Percentiles rank a stretch among this genome's conserved stretches.
These are phyloP conservation scores for Atta colombica DNA, from an alignment of 1,140 invertebrate genomes.

Conservation along the genomic window DNA sequence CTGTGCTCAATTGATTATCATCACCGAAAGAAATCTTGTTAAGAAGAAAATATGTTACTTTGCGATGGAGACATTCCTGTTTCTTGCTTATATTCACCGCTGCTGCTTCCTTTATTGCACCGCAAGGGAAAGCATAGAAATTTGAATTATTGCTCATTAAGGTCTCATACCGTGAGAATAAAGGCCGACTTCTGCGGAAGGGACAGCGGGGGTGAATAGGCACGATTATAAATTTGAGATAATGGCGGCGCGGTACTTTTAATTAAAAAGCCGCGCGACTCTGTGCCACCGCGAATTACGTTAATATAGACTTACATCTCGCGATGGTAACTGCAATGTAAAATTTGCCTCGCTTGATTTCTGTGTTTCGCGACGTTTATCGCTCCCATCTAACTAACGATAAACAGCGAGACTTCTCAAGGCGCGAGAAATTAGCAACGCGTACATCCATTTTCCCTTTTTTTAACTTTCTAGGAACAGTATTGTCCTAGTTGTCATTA, in stretches of 20 bases:
- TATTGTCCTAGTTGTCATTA: too few species aligned
- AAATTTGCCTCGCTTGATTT: slow-evolving; percentile 53
- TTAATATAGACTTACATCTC: slow-evolving; percentile 75
- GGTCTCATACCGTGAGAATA: slow-evolving; percentile 69
- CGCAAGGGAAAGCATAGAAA: slow-evolving; percentile 65
- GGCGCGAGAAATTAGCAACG: neutral
- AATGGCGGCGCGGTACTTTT: slow-evolving; percentile 81
- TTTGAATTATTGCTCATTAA: slow-evolving; percentile 80
- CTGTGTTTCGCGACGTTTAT: neutral
- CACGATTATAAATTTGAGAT: slow-evolving; percentile 83
- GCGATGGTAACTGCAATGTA: slow-evolving; percentile 24
- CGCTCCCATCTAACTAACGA: neutral
- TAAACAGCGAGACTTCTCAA: slow-evolving; percentile 17
- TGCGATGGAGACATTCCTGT: slow-evolving; percentile 60
- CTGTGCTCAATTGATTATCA: slow-evolving; percentile 40
- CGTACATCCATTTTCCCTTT: neutral
- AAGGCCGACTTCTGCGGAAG: slow-evolving; percentile 69
- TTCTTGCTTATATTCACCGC: slow-evolving; percentile 25
- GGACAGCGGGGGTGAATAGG: slow-evolving; percentile 62
- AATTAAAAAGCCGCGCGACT: slow-evolving; percentile 81
- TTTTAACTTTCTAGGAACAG: neutral
- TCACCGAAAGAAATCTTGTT: slow-evolving; percentile 48
- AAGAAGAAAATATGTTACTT: slow-evolving; percentile 47
- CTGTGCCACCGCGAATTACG: slow-evolving; percentile 77
- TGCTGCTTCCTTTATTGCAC: slow-evolving; percentile 30